phyloP scores from a whole-genome alignment of 1,140 invertebrate species.

The Bombus waltoni region DNA sequence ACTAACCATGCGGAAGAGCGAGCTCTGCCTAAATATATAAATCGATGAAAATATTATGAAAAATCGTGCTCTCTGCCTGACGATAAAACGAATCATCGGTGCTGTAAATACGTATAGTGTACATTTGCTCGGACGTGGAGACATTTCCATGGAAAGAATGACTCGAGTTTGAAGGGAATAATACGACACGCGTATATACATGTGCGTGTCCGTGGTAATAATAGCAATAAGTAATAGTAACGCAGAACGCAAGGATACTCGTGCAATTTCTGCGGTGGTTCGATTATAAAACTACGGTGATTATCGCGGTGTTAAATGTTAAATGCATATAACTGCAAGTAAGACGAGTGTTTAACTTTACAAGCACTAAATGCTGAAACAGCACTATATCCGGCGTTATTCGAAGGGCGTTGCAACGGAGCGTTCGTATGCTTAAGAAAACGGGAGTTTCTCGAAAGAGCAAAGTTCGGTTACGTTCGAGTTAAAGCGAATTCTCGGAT shows the following conservation, averaged over 20 bases:
- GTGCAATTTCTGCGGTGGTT: not conserved
- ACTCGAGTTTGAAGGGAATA: not conserved
- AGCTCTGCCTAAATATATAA: not conserved
- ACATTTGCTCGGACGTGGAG: not conserved
- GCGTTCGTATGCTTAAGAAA: conserved; percentile 41
- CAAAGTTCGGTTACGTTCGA: not conserved
- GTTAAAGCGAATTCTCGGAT: conserved; percentile 47
- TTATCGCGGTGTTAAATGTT: conserved; percentile 44
- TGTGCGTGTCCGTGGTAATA: not conserved
- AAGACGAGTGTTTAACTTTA: conserved; percentile 51
- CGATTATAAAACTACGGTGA: conserved; percentile 42
- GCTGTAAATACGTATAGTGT: not conserved
- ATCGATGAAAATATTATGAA: not conserved
- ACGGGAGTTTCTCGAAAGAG: conserved; percentile 3
- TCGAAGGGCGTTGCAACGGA: conserved; percentile 34
- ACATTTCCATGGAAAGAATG: not conserved
- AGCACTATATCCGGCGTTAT: conserved; percentile 23
- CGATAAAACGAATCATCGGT: not conserved
- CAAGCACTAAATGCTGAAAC: conserved; percentile 42
- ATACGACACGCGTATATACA: not conserved
- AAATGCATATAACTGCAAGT: not conserved
- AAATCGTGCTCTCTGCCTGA: not conserved
- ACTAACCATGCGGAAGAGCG: not conserved
- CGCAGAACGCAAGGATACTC: not conserved
- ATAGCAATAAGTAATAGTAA: not conserved